Base-by-base conservation (phyloP, 2,888 invertebrate species). In the Panzeria rudis region DNA sequence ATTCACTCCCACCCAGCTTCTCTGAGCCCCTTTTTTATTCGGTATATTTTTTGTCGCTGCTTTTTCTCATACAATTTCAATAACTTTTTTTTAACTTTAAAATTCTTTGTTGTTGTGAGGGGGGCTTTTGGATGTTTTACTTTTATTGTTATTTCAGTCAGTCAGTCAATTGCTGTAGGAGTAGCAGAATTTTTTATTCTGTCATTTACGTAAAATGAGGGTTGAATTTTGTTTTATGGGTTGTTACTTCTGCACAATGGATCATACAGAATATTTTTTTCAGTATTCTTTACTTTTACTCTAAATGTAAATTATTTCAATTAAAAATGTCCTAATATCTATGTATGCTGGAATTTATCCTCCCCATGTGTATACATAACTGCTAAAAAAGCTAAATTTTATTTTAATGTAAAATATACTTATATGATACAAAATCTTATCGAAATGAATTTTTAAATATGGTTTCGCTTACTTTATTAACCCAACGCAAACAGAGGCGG, bases 201-300 rank as follows among this genome's bases (percentile, higher is more conserved):
- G 25, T 56, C 20, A 59, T n/a, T 32, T 32, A 56, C 41, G 23
- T 38, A 44, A 71, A 56, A 47, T 80, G 76, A 73, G 86, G 83
- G 86, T 80, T 86, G 83, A 83, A 80, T 83, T 80, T 77, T 83
- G 64, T 83, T 80, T 83, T 86, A 80, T 83, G 76, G 80, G 76
- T 69, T 83, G 86, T 80, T 86, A 80, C 80, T 83, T 86, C 80
- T 80, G 83, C 80, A 78, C 78, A 82, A 79, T 75, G 78, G 76
- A 52, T 80, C 29, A 62, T 73, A 71, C 41, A 75, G 71, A 76
- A 41, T 75, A 8, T 38, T 17, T 11, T 29, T n/a, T n/a, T 9
- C 44, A 64, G 25, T 44, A n/a, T 23, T 44, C 8, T 62, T 41
- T 44, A 44, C 23, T 25, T 20, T 9, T 9, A 9, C 15, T 59